These are phyloP conservation scores for Poecilia velifera DNA, from an alignment of 2,797 vertebrate species.

Conservation along the genomic window DNA sequence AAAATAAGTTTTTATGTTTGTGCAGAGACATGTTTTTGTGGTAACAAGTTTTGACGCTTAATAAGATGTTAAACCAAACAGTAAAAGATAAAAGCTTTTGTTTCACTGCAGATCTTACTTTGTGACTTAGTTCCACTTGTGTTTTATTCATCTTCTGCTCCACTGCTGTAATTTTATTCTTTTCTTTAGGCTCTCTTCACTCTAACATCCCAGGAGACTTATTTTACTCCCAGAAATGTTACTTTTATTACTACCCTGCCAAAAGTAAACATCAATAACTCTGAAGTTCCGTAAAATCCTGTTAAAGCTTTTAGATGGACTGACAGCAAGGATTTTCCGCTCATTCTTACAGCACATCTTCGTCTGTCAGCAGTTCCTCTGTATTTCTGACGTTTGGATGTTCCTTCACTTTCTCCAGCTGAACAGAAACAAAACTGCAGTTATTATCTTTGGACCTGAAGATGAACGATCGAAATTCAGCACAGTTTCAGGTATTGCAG, in stretches of 20 bases:
- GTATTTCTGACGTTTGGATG: background rate
- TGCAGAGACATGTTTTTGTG: background rate
- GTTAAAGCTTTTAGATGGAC: conserved; percentile 13
- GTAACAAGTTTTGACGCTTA: conserved; percentile 17
- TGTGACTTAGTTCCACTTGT: conserved; percentile 21
- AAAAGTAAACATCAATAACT: conserved; percentile 9
- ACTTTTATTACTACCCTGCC: conserved; percentile 7
- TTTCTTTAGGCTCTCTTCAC: background rate
- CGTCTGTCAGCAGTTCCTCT: background rate
- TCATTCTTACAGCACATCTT: background rate
- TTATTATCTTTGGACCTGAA: too few relatives aligned
- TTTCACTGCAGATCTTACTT: background rate
- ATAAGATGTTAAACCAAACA: conserved; percentile 27
- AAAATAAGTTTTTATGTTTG: too few relatives aligned
- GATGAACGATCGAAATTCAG: too few relatives aligned
- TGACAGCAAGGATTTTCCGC: conserved; percentile 13
- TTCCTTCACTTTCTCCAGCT: too few relatives aligned
- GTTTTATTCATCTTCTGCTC: conserved; percentile 24
- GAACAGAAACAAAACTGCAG: too few relatives aligned
- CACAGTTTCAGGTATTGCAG: too few relatives aligned
- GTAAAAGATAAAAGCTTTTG: conserved; percentile 24
- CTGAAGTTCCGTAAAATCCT: conserved; percentile 10
- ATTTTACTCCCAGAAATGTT: conserved; percentile 6
- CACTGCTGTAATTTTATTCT: background rate
- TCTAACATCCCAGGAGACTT: background rate